A percentile compares a stretch with the other conserved stretches of the same genome.
phyloP scores from a whole-genome alignment of 1,140 invertebrate genomes.

The Drosophila pseudoobscura region DNA sequence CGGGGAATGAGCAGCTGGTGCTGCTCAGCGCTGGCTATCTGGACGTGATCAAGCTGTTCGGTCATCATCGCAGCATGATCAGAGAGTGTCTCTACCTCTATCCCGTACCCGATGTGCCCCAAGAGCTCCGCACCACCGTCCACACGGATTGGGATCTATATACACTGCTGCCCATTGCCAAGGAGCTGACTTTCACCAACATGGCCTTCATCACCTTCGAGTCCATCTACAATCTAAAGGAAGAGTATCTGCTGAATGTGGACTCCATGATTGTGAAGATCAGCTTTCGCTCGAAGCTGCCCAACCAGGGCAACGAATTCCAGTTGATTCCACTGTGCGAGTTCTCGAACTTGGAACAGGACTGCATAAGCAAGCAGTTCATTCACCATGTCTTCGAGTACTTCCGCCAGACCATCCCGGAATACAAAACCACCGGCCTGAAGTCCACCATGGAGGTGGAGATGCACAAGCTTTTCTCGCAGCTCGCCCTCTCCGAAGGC shows the following conservation, averaged over 20 bases:
- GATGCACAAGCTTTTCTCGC: constrained; percentile 42
- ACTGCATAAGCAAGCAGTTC: constrained; percentile 35
- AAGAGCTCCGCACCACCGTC: constrained; percentile 38
- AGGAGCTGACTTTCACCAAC: constrained; percentile 57
- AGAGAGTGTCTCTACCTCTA: constrained; percentile 48
- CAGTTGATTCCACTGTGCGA: constrained; percentile 48
- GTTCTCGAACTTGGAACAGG: constrained; percentile 21
- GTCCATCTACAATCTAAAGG: constrained; percentile 63
- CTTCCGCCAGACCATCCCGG: constrained; percentile 24
- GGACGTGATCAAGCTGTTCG: constrained; percentile 69
- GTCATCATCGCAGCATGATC: constrained; percentile 51
- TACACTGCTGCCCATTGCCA: constrained; percentile 68
- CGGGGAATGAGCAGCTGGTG: constrained; percentile 7
- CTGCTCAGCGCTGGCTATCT: constrained; percentile 58
- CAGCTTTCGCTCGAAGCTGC: constrained; percentile 46
- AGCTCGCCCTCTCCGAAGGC: constrained; percentile 41
- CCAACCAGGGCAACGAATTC: constrained; percentile 30
- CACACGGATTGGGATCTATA: constrained; percentile 68
- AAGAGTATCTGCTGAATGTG: constrained; percentile 36
- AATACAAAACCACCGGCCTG: constrained; percentile 41
- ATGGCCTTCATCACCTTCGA: constrained; percentile 63
- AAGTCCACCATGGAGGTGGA: constrained; percentile 46
- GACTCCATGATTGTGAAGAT: constrained; percentile 26
- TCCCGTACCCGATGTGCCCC: constrained; percentile 48
- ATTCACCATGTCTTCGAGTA: constrained; percentile 48